Conservation (phyloP, 2,888 invertebrate genomes). For the Ophonus ardosiacus region DNA sequence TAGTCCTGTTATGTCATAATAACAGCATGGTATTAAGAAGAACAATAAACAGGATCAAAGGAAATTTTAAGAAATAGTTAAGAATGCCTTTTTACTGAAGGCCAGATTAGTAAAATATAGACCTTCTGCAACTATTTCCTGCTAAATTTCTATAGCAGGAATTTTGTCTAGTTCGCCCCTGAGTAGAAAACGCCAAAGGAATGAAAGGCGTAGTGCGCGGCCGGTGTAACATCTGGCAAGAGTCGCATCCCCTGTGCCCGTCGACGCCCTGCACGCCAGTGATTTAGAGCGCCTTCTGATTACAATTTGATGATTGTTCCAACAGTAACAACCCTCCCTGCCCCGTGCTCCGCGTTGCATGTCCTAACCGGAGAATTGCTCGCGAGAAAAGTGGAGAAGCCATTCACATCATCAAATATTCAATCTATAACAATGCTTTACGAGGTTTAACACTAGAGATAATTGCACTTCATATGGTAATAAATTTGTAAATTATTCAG, state of each 20-base stretch:
- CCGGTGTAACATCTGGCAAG: slow-evolving; percentile 72
- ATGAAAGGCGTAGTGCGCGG: slow-evolving; percentile 47
- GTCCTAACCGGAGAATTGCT: slow-evolving; percentile 68
- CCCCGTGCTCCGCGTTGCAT: slow-evolving; percentile 47
- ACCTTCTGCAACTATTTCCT: not conserved
- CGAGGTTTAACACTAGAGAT: no score
- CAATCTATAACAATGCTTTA: not conserved
- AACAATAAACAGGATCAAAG: no score
- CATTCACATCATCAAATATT: slow-evolving; percentile 65
- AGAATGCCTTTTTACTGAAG: no score
- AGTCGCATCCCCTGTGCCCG: slow-evolving; percentile 67
- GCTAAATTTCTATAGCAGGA: not conserved
- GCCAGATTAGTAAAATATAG: no score
- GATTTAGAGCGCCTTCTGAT: slow-evolving; percentile 75
- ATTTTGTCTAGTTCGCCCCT: slow-evolving; percentile 7
- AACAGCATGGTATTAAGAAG: no score
- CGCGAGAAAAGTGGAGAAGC: slow-evolving; percentile 73
- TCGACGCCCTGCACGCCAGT: slow-evolving; percentile 64
- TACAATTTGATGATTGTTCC: slow-evolving; percentile 76
- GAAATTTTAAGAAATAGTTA: no score
- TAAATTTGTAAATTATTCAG: no score
- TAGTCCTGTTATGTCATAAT: no score
- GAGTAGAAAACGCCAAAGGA: slow-evolving; percentile 30
- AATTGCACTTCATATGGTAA: no score
- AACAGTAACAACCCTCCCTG: slow-evolving; percentile 38